Evolutionary conservation across 1,140 invertebrate genomes (phyloP).

Genomic region (Drosophila repletoides): DNA sequence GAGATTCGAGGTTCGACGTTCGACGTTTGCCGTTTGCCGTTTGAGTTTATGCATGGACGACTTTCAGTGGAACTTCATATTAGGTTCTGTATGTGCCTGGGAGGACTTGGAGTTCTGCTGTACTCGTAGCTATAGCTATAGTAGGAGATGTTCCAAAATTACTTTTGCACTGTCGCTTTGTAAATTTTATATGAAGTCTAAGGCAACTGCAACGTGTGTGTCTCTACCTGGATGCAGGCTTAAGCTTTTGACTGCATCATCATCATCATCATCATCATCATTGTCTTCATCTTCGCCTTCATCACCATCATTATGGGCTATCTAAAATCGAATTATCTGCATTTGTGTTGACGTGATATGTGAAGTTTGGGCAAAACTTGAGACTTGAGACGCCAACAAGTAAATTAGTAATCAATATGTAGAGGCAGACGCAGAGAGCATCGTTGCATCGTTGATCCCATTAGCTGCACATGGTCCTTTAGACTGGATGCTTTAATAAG

Average conservation of each 20-base stretch:
- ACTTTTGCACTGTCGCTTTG: conserved; percentile 60
- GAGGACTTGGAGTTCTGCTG: not conserved
- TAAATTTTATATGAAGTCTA: conserved; percentile 69
- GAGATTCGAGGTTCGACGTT: not conserved
- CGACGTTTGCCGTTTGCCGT: conserved; percentile 48
- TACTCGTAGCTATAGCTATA: too few species aligned
- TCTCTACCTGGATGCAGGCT: conserved; percentile 38
- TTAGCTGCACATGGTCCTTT: conserved; percentile 54
- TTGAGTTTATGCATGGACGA: conserved; percentile 70
- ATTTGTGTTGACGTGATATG: conserved; percentile 40
- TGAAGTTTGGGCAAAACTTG: conserved; percentile 38
- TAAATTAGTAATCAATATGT: conserved; percentile 73
- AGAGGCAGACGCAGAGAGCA: conserved; percentile 8
- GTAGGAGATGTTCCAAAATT: conserved; percentile 18
- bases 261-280: conserved; percentile 23
- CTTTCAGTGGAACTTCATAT: conserved; percentile 65
- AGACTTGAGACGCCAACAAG: conserved; percentile 35
- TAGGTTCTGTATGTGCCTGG: conserved; percentile 35
- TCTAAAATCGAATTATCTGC: conserved; percentile 58
- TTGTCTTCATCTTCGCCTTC: conserved; percentile 13
- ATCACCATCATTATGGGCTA: too few species aligned
- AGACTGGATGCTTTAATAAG: conserved; percentile 58
- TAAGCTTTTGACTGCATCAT: conserved; percentile 31
- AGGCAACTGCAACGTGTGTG: conserved; percentile 18
- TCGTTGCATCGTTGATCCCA: conserved; percentile 50